Evolutionary conservation across 2,888 invertebrate species (phyloP), one percentile per base, ranked within the genome.

Genomic region (Priapulus caudatus): DNA sequence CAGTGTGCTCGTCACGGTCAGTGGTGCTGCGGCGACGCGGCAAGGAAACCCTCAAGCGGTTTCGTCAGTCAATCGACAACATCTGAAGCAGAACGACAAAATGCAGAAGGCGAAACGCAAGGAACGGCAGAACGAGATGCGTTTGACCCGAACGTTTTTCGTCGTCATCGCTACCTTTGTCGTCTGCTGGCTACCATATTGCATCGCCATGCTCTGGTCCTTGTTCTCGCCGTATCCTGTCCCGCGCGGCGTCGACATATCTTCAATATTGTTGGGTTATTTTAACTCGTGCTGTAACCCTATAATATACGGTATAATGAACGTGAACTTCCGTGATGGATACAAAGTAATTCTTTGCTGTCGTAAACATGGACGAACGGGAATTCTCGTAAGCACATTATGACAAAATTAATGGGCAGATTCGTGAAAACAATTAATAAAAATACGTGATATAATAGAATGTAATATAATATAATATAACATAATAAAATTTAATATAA

Each of bases 101-200:
- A 22, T 21, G 4, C 22, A 46, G 20, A 19, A 22, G 15, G 15
- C n/a, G n/a, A 3, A 15, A 43, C 21, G 33, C n/a, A 53, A 54
- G 47, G 47, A 54, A 33, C 43, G 54, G 18, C 53, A 52, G 1
- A 63, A 65, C 24, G 66, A 67, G 46, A 53, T 63, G 20, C 57
- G 59, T 23, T 55, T 67, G 5, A 58, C 66, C 0, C 45, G 55
- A 16, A 58, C 64, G 0, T 50, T 67, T 2, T 56, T 64, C 16
- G 58, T 66, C 4, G 62, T 66, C 15, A 62, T 67, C 20, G 43
- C 62, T 1, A 49, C 61, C 15, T 67, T 67, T 54, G 60, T 66
- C 3, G 47, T 65, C n/a, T 64, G 64, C 47, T 67, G 67, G 67
- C 48, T 65, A 4, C 66, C 67, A 1, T 67, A 63, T 53, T 67